Percentiles rank a stretch among this genome's conserved stretches.
phyloP scores from a whole-genome alignment of 2,797 vertebrate genomes.

The Crenuchus spilurus region DNA sequence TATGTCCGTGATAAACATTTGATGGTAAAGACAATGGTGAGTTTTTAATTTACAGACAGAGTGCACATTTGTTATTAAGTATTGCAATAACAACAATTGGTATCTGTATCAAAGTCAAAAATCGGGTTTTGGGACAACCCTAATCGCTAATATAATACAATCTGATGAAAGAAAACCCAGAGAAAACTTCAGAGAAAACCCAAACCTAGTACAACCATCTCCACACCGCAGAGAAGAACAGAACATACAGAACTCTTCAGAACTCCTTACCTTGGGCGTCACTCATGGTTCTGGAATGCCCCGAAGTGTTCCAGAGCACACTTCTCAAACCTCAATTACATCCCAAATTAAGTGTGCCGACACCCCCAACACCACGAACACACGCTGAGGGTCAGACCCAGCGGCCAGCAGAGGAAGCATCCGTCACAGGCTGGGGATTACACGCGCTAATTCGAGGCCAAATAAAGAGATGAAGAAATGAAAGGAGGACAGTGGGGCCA shows the following conservation, averaged over 20 bases:
- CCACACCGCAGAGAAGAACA: no score
- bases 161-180: no score
- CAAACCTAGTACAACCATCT: no score
- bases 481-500: constrained; percentile 41
- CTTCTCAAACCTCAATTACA: constrained; percentile 60
- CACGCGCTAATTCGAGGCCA: constrained; percentile 14
- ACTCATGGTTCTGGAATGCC: constrained; percentile 61
- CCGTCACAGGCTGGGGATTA: constrained; percentile 31
- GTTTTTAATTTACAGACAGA: no score
- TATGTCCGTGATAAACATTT: no score
- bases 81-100: no score
- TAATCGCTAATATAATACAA: no score
- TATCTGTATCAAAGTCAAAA: no score
- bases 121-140: no score
- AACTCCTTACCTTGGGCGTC: constrained; percentile 70
- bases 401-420: constrained; percentile 24
- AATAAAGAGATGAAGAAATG: constrained; percentile 9
- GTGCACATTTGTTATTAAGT: no score
- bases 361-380: constrained; percentile 57
- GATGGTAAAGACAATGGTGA: no score
- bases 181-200: no score
- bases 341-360: constrained; percentile 52
- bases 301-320: constrained; percentile 24
- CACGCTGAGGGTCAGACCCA: neutral
- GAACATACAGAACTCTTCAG: neutral